Percentiles rank a stretch among this genome's conserved stretches.
Conservation (phyloP, 2,797 vertebrate species). For the Euthynnus affinis region DNA sequence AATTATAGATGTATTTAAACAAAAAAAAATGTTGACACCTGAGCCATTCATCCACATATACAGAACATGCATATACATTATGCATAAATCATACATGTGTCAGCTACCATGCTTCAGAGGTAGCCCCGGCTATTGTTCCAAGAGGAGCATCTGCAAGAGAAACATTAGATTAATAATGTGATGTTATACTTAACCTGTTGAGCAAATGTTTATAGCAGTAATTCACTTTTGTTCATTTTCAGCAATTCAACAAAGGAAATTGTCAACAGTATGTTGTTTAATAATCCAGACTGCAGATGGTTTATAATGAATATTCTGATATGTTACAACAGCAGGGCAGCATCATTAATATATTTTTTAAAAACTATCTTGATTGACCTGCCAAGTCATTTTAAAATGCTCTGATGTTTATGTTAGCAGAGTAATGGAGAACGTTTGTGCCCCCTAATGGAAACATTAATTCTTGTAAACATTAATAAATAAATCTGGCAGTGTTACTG, state of each 20-base stretch:
- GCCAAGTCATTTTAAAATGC: slow-evolving; percentile 24
- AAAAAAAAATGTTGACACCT: slow-evolving; percentile 3
- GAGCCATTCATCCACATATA: slow-evolving; percentile 9
- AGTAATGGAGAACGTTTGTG: slow-evolving; percentile 54
- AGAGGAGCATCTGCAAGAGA: slow-evolving; percentile 40
- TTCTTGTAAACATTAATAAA: slow-evolving; percentile 37
- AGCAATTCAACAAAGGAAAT: slow-evolving; percentile 37
- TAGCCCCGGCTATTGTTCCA: slow-evolving; percentile 17
- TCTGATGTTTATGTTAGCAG: slow-evolving; percentile 1
- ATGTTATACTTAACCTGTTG: slow-evolving; percentile 48
- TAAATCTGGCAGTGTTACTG: slow-evolving; percentile 23
- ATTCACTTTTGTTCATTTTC: slow-evolving; percentile 39
- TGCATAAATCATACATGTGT: slow-evolving; percentile 37
- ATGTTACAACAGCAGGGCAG: slow-evolving; percentile 32
- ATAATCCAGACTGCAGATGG: slow-evolving; percentile 47
- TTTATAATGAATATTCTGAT: slow-evolving; percentile 41
- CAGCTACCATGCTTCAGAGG: slow-evolving; percentile 37
- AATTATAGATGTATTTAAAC: slow-evolving; percentile 1
- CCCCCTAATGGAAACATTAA: slow-evolving; percentile 63
- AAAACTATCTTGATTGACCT: slow-evolving; percentile 34
- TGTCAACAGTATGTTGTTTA: slow-evolving; percentile 17
- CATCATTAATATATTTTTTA: slow-evolving; percentile 33
- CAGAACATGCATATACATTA: slow-evolving; percentile 16
- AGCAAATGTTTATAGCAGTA: slow-evolving; percentile 46
- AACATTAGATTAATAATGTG: slow-evolving; percentile 29